Evolutionary conservation across 2,888 invertebrate genomes (phyloP).

Genomic region (Watsonalla cultraria): DNA sequence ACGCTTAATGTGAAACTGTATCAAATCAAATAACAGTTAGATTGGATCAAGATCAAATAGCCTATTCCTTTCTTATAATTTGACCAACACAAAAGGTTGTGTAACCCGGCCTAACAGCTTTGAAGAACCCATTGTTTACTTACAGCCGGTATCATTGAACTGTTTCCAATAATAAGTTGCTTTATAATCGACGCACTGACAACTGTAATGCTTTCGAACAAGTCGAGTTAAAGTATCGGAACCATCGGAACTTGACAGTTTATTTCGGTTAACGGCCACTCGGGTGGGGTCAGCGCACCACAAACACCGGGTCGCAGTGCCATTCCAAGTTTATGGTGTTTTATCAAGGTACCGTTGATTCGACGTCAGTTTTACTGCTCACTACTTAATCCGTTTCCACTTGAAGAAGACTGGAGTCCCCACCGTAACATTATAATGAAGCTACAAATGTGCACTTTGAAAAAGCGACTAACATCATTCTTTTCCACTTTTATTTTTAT

Average conservation of each 20-base stretch:
- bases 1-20: conserved; percentile 20
- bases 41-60: conserved; percentile 24
- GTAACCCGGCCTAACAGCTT: conserved; percentile 36
- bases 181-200: conserved; percentile 14
- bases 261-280: conserved; percentile 52
- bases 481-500: conserved; percentile 30
- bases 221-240: conserved; percentile 34
- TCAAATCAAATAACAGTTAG: conserved; percentile 34
- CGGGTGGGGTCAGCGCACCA: conserved; percentile 53
- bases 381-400: conserved; percentile 26
- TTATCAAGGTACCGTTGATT: conserved; percentile 58
- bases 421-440: not conserved
- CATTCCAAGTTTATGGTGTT: conserved; percentile 57
- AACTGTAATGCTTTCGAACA: conserved; percentile 17
- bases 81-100: conserved; percentile 37
- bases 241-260: conserved; percentile 38
- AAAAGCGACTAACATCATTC: conserved; percentile 14
- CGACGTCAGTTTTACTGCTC: conserved; percentile 47
- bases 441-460: not conserved
- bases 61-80: conserved; percentile 18
- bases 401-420: conserved; percentile 16
- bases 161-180: conserved; percentile 27
- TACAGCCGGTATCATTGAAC: conserved; percentile 19
- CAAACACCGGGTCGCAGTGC: conserved; percentile 42
- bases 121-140: conserved; percentile 37